Base-by-base conservation (phyloP, 2,113 vertebrate genomes). In the Nyctereutes procyonoides region DNA sequence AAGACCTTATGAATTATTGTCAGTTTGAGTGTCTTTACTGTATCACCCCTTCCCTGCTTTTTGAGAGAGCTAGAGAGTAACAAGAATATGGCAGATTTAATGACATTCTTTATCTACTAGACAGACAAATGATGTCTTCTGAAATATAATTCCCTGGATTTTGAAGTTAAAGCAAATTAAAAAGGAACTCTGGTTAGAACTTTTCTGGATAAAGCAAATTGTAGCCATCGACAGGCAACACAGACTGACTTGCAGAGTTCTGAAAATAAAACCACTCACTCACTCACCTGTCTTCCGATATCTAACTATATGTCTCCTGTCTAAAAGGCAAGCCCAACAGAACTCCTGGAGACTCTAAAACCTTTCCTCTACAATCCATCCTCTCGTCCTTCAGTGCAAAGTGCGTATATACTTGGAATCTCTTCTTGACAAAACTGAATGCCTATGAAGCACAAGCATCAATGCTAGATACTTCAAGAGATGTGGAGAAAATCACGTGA, bases 1-100 rank as follows among this genome's bases (percentile, higher is more conserved):
- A 97, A 95, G 95, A 85, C 24, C 60, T 80, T 84, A 95, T 98
- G 81, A 98, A 96, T 97, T 96, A 97, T 95, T 91, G 65, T 92
- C 92, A 92, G 4, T 80, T 82, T 93, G 89, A 94, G 35, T 71
- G 19, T 81, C 88, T 92, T 89, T 85, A 86, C 83, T 80, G 11
- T 90, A 80, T 90, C 67, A 95, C 43, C 63, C n/a, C 32, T 89
- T 92, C 53, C 11, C 6, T 95, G 51, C 69, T 92, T 24, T 95
- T 55, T 87, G 74, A 90, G 73, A 96, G 73, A 65, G 32, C 28
- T 76, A 95, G 87, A 76, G 48, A 90, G 32, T 93, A 56, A 93
- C 96, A 96, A 83, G 48, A 56, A 73, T 38, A 87, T 51, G 51
- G 79, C 79, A 96, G 35, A 89, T 96, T 97, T 90, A 97, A 73